Base-by-base conservation (phyloP, 2,888 invertebrate genomes). In the Folsomia manolachei region DNA sequence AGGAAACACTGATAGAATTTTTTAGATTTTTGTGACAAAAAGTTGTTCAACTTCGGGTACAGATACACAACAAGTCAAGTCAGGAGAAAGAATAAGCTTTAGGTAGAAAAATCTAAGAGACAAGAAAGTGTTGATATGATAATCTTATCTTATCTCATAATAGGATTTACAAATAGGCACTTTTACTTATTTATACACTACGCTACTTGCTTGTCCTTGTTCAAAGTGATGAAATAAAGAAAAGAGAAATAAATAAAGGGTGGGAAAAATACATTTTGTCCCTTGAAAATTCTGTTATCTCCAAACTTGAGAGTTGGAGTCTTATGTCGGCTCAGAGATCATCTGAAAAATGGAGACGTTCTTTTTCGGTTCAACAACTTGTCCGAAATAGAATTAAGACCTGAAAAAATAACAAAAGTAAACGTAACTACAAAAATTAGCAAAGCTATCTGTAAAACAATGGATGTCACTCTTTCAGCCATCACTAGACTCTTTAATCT, bases 1-100 rank as follows among this genome's bases (percentile, higher is more conserved):
- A 18, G 67, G 67, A 67, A 39, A 25, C 56, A 1, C 27, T 53
- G 56, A 67, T 67, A 60, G 24, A 26, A 67, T 60, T 67, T 67
- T 27, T 9, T 4, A 14, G 66, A 66, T 23, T 4, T 2, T 52
- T 66, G 66, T 66, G 52, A 19, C 23, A 66, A 66, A 62, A 24
- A 39, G 7, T 39, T 39, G 7, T 39, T 4, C 39, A 9, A 14
- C 39, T 39, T 4, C 39, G 4, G 39, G 7, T 39, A 39, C 39
- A 9, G 39, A 4, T 39, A 39, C 39, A 39, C 39, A 9, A 39
- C 39, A 39, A 39, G n/a, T n/a, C n/a, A 39, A 39, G 39, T 39
- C 39, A 39, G 14, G 39, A 14, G 14, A 39, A 39, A 39, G 39
- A 39, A 39, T 39, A 39, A 39, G 14, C 39, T 14, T 39, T 9